A percentile compares a stretch with the other conserved stretches of the same genome.
phyloP scores from a whole-genome alignment of 2,888 invertebrate genomes.

The Actias luna region DNA sequence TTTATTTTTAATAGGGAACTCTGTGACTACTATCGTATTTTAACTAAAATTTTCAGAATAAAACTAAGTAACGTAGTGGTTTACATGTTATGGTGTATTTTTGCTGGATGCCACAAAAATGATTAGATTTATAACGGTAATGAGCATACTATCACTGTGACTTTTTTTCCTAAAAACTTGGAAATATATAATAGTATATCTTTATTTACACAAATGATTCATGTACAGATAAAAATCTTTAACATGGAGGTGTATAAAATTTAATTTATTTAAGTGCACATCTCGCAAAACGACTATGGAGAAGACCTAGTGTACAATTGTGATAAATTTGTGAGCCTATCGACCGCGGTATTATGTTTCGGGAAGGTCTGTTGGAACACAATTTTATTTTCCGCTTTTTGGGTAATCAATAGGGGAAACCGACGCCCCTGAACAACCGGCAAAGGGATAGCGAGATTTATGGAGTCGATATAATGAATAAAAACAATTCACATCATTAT shows the following conservation, averaged over 20 bases:
- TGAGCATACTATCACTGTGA: too few species aligned
- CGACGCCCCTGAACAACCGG: slow-evolving; percentile 65
- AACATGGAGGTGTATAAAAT: slow-evolving; percentile 32
- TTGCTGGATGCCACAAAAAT: too few species aligned
- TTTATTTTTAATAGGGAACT: too few species aligned
- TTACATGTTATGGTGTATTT: too few species aligned
- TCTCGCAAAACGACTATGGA: slow-evolving; percentile 27
- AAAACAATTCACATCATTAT: background rate
- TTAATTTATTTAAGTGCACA: slow-evolving; percentile 65
- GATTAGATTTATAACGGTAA: too few species aligned
- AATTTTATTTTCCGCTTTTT: slow-evolving; percentile 81
- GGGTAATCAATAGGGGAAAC: slow-evolving; percentile 80
- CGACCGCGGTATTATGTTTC: slow-evolving; percentile 62
- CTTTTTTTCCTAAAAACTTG: background rate
- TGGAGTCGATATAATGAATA: slow-evolving; percentile 39
- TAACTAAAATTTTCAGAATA: too few species aligned
- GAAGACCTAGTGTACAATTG: slow-evolving; percentile 40
- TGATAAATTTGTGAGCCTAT: slow-evolving; percentile 46
- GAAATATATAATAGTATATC: background rate
- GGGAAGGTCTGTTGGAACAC: slow-evolving; percentile 54
- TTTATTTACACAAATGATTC: background rate
- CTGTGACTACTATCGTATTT: too few species aligned
- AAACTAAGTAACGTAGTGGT: too few species aligned
- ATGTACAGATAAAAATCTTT: background rate
- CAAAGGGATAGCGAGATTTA: slow-evolving; percentile 34